A percentile compares a stretch with the other conserved stretches of the same genome.
Evolutionary conservation across 1,140 invertebrate species (phyloP).

Genomic region (Drosophila grimshawi): DNA sequence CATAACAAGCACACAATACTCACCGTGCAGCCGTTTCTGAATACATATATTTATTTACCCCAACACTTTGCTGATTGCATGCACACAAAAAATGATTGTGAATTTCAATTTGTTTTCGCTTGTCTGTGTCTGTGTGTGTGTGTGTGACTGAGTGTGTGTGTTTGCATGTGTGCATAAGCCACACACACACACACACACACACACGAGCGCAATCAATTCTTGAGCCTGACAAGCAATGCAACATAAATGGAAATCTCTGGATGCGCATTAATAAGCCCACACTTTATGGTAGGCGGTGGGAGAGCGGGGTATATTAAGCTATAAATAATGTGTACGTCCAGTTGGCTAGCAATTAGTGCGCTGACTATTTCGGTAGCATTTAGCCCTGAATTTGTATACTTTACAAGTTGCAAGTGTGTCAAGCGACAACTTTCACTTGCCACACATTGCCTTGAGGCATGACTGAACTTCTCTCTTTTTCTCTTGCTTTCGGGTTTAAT

Average conservation of each 20-base stretch:
- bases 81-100: conserved; percentile 19
- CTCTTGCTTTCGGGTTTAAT: conserved; percentile 1
- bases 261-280: conserved; percentile 8
- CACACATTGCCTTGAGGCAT: conserved; percentile 4
- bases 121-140: conserved; percentile 6
- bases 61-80: conserved; percentile 25
- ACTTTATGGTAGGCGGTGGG: background rate
- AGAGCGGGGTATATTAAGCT: background rate
- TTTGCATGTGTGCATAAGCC: background rate
- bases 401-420: background rate
- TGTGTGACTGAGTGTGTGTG: conserved; percentile 12
- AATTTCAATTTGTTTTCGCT: conserved; percentile 16
- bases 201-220: conserved; percentile 23
- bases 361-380: background rate
- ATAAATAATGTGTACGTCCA: background rate
- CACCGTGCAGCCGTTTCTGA: background rate
- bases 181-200: conserved; percentile 5
- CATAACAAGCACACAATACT: conserved; percentile 33
- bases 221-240: conserved; percentile 18
- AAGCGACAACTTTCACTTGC: conserved; percentile 3
- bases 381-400: conserved; percentile 6
- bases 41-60: conserved; percentile 23
- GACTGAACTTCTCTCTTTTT: background rate
- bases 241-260: conserved; percentile 13
- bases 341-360: background rate